phyloP scores from a whole-genome alignment of 2,797 vertebrate genomes.

The Falco berigora region DNA sequence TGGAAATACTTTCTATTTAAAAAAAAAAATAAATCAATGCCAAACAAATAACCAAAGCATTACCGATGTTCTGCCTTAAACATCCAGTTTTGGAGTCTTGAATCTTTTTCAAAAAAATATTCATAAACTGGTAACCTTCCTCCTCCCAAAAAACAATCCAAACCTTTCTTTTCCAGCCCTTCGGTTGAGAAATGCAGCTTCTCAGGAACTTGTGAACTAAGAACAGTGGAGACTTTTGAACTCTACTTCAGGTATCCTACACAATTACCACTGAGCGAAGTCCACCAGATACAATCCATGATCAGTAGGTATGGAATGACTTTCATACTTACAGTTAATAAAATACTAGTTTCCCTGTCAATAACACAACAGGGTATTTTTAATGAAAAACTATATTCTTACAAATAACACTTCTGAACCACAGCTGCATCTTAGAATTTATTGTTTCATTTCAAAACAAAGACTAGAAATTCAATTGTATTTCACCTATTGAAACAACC shows the following conservation, averaged over 20 bases:
- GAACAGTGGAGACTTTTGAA: conserved; percentile 11
- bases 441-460: conserved; percentile 29
- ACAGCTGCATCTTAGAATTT: not conserved
- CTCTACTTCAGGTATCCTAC: not conserved
- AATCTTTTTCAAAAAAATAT: not conserved
- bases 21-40: too few relatives aligned
- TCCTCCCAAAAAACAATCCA: not conserved
- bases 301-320: not conserved
- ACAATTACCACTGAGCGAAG: conserved; percentile 43
- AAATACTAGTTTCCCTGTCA: not conserved
- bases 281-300: not conserved
- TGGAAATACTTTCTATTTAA: not conserved
- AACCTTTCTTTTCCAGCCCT: conserved; percentile 21
- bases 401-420: not conserved
- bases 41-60: not conserved
- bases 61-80: not conserved
- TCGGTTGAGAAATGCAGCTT: not conserved
- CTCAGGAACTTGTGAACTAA: not conserved
- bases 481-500: not conserved
- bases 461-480: not conserved
- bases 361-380: not conserved
- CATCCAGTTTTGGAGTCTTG: not conserved
- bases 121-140: not conserved
- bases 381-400: not conserved
- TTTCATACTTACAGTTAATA: conserved; percentile 4